These are phyloP conservation scores for Brachynemurus nebulosus DNA, from an alignment of 2,888 invertebrate species.

Conservation along the genomic window DNA sequence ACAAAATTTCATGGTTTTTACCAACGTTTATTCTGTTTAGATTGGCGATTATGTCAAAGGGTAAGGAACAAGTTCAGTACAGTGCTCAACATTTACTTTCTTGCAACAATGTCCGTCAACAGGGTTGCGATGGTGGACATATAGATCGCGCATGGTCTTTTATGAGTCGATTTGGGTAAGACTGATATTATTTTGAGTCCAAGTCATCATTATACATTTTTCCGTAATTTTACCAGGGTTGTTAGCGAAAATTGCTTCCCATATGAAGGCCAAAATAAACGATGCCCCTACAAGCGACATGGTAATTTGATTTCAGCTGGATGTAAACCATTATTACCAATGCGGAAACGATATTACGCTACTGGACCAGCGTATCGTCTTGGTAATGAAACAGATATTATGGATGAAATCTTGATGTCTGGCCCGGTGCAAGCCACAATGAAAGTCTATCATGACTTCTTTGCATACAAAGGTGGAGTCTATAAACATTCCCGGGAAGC, in stretches of 20 bases:
- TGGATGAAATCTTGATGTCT: constrained; percentile 77
- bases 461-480: constrained; percentile 73
- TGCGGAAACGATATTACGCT: constrained; percentile 48
- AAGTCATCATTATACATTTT: neutral
- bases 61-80: constrained; percentile 52
- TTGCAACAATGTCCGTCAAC: constrained; percentile 64
- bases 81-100: constrained; percentile 79
- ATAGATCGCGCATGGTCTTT: constrained; percentile 88
- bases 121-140: constrained; percentile 77
- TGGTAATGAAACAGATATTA: constrained; percentile 67
- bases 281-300: constrained; percentile 44
- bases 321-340: constrained; percentile 36
- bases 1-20: too few species aligned
- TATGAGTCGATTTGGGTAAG: constrained; percentile 60
- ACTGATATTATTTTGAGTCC: constrained; percentile 6
- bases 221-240: constrained; percentile 44
- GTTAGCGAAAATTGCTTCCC: constrained; percentile 79
- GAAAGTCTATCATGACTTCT: constrained; percentile 85
- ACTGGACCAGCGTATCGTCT: constrained; percentile 66
- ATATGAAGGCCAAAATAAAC: constrained; percentile 47
- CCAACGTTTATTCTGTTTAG: constrained; percentile 31
- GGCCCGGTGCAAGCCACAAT: constrained; percentile 93
- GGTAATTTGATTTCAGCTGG: constrained; percentile 37
- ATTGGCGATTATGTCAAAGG: constrained; percentile 73
- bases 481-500: constrained; percentile 51